Conservation (phyloP, 2,113 vertebrate genomes). For the Lophochroa leadbeateri region DNA sequence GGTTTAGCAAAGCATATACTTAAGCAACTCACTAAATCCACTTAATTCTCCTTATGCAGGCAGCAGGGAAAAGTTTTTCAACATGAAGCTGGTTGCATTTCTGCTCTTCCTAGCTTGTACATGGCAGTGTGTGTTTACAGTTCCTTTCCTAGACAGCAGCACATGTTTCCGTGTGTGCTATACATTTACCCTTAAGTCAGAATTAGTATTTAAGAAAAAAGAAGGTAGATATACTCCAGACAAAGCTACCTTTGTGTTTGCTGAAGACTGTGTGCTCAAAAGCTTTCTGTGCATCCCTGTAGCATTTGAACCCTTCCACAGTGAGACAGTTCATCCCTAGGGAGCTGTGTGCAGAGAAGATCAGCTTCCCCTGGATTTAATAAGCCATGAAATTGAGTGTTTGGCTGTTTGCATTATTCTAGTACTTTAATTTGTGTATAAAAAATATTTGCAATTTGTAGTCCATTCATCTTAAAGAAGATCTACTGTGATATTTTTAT, state of each 20-base stretch:
- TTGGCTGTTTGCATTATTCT: not conserved
- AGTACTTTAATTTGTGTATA: not conserved
- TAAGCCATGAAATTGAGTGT: not conserved
- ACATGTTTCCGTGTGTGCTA: rapidly evolving
- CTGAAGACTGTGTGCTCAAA: not conserved
- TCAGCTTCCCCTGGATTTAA: not conserved
- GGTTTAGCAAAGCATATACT: not conserved
- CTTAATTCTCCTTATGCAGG: not conserved
- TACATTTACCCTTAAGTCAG: not conserved
- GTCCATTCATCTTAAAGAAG: not conserved
- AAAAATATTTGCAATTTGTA: not conserved
- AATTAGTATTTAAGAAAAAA: not conserved
- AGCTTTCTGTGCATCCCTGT: not conserved
- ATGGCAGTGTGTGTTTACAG: not conserved
- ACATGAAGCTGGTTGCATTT: not conserved
- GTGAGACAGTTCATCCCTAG: not conserved
- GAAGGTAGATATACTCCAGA: not conserved
- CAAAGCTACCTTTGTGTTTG: not conserved
- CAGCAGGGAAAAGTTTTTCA: not conserved
- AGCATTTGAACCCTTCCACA: not conserved
- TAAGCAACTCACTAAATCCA: not conserved
- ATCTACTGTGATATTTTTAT: not conserved
- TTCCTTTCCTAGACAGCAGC: not conserved
- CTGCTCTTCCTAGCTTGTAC: not conserved
- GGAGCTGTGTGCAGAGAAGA: not conserved